Evolutionary conservation across 2,797 vertebrate genomes (phyloP).

Genomic region (Cygnus olor): DNA sequence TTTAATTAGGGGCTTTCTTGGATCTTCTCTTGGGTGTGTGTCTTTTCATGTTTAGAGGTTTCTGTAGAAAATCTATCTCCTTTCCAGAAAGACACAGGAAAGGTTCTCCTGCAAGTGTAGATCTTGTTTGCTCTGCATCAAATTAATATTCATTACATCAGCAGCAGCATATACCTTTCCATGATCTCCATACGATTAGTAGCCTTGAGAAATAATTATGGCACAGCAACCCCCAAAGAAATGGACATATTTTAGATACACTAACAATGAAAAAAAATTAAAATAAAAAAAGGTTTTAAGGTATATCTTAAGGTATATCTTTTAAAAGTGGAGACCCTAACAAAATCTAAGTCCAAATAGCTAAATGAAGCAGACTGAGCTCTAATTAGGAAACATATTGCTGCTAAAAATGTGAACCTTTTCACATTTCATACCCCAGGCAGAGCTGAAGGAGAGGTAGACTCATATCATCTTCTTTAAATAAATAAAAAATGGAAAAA

Average conservation of each 20-base stretch:
- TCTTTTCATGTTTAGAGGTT: slow-evolving; percentile 55
- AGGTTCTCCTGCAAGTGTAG: slow-evolving; percentile 28
- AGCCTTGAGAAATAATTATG: neutral
- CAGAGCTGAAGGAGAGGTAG: slow-evolving; percentile 47
- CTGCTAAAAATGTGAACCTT: neutral
- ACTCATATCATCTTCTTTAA: slow-evolving; percentile 1
- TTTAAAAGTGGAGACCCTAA: neutral
- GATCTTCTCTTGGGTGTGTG: neutral
- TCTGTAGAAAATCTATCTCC: slow-evolving; percentile 31
- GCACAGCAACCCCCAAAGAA: neutral
- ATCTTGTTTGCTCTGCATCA: slow-evolving; percentile 9
- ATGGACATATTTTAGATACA: neutral
- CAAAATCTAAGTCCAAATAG: neutral
- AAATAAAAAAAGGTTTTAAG: too few relatives aligned
- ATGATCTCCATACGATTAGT: neutral
- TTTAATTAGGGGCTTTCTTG: slow-evolving; percentile 55
- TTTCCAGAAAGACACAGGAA: slow-evolving; percentile 12
- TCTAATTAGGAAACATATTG: slow-evolving; percentile 40
- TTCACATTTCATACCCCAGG: slow-evolving; percentile 21
- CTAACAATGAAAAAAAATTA: neutral
- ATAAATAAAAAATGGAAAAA: neutral
- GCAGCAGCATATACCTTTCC: neutral
- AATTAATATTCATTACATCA: slow-evolving; percentile 29
- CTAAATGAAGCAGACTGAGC: neutral
- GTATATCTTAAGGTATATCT: neutral